These are phyloP conservation scores for Pollenia amentaria DNA, from an alignment of 2,888 invertebrate species.

Conservation along the genomic window DNA sequence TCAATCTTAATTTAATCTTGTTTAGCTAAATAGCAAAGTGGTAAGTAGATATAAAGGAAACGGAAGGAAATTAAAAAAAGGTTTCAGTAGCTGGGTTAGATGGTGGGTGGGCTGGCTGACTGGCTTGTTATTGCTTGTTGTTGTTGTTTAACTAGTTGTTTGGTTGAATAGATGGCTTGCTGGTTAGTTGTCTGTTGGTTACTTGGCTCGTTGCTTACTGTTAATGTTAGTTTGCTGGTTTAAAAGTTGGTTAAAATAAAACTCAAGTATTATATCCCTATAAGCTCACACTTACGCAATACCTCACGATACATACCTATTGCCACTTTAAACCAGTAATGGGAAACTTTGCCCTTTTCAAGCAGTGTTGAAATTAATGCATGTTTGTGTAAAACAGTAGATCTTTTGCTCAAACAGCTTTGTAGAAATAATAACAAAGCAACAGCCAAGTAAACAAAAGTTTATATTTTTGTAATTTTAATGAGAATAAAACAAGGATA, in stretches of 20 bases:
- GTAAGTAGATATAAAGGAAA: slow-evolving; percentile 38
- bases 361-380: too few species aligned
- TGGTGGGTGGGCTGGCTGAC: not conserved
- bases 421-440: too few species aligned
- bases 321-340: not conserved
- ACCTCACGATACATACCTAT: not conserved
- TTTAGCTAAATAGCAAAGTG: slow-evolving; percentile 65
- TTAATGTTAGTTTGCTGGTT: slow-evolving; percentile 12
- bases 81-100: too few species aligned
- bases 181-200: slow-evolving; percentile 8
- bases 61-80: slow-evolving; percentile 14
- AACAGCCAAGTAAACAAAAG: too few species aligned
- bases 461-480: too few species aligned
- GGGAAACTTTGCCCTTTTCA: too few species aligned
- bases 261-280: not conserved
- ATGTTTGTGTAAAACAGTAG: too few species aligned
- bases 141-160: slow-evolving; percentile 1
- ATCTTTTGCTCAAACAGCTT: too few species aligned
- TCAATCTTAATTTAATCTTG: slow-evolving; percentile 61
- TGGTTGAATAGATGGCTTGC: not conserved
- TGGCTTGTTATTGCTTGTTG: slow-evolving; percentile 7
- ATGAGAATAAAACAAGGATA: too few species aligned
- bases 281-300: not conserved
- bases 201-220: slow-evolving; percentile 15
- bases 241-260: not conserved